Evolutionary conservation across 2,797 vertebrate species (phyloP), one percentile per base, ranked within the genome.

Genomic region (Tenualosa thibaudeaui): DNA sequence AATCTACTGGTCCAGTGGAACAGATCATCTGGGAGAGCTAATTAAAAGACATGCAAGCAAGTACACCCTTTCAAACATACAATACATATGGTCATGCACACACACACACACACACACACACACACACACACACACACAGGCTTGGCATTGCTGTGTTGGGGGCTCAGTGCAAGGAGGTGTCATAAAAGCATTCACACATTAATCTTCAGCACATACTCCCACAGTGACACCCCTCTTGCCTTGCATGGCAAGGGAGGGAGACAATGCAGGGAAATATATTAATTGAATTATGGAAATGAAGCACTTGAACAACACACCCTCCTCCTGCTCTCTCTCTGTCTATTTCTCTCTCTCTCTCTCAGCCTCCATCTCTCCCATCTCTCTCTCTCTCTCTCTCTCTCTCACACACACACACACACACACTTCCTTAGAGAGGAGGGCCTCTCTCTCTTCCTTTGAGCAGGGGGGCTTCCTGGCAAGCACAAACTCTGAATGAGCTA

Each of bases 271-370:
- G 85, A 78, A 58, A 56, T 53, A 83, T 71, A 88, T 87, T 89
- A 86, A 89, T 89, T 87, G 81, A 89, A 89, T 89, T 89, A 82
- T 89, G 86, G 83, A 81, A 83, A 84, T 87, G 58, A 84, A 56
- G 81, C 56, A 81, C 82, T 40, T 65, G 26, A 26, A 12, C 24
- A 65, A 24, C 10, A 26, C 24, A 3, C 62, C 8, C n/a, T 8
- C 54, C 8, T 81, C 26, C 8, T 26, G 9, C n/a, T 31, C 9
- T 65, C 2, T 65, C 62, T 65, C 9, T 3, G 8, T 65, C 56
- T 58, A 19, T 58, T 1, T 22, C 19, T 19, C 19, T 58, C 56
- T 22, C 56, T 58, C 19, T 58, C 22, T 58, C 56, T 58, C 53
- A 0, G 1, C 31, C 31, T 31, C 31, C 31, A 31, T 31, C 46